phyloP scores from a whole-genome alignment of 2,888 invertebrate genomes.

The Ornithoptera alexandrae region DNA sequence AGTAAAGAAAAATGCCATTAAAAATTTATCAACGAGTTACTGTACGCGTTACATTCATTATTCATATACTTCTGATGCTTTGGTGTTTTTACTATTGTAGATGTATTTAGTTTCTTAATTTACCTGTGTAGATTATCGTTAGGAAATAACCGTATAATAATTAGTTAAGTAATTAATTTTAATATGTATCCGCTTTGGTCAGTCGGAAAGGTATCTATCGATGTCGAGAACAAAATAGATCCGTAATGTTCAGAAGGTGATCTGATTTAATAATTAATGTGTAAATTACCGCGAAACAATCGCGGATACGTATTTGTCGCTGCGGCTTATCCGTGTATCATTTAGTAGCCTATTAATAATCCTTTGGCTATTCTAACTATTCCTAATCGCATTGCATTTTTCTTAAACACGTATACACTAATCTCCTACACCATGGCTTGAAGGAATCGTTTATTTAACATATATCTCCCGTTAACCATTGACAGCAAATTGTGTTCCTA shows the following conservation, averaged over 20 bases:
- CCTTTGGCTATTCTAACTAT: slow-evolving; percentile 4
- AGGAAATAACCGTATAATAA: slow-evolving; percentile 37
- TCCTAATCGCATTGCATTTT: not conserved
- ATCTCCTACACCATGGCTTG: no score
- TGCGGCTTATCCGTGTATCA: slow-evolving; percentile 19
- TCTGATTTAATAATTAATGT: slow-evolving; percentile 72
- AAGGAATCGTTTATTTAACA: no score
- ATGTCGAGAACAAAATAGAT: slow-evolving; percentile 46
- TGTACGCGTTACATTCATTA: slow-evolving; percentile 37
- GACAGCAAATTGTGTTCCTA: no score
- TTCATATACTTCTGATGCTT: slow-evolving; percentile 22
- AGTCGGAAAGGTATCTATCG: slow-evolving; percentile 44
- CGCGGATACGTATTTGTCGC: slow-evolving; percentile 58
- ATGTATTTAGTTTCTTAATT: slow-evolving; percentile 21
- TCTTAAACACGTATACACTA: not conserved
- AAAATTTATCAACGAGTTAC: slow-evolving; percentile 38
- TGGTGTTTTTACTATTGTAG: not conserved
- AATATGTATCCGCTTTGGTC: slow-evolving; percentile 46
- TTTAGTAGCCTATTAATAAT: slow-evolving; percentile 13
- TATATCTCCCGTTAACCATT: no score
- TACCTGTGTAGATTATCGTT: slow-evolving; percentile 33
- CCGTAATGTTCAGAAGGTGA: slow-evolving; percentile 61
- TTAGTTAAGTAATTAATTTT: slow-evolving; percentile 38
- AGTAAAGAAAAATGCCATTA: slow-evolving; percentile 39
- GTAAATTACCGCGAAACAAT: slow-evolving; percentile 64